Evolutionary conservation across 2,888 invertebrate genomes (phyloP), one percentile per base, ranked within the genome.

Genomic region (Tachystola acroxantha): DNA sequence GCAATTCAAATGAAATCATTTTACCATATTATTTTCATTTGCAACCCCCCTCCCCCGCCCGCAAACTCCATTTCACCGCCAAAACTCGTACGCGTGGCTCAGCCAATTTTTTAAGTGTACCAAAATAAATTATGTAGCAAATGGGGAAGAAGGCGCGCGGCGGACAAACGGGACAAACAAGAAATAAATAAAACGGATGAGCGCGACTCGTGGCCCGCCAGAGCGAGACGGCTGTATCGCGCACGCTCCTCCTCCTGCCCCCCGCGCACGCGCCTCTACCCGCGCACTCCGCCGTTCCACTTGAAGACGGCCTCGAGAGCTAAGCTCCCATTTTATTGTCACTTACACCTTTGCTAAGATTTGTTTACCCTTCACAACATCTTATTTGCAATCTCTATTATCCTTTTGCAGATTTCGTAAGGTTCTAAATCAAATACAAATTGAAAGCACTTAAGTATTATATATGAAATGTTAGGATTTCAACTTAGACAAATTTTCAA

Each of bases 301-400:
- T 80, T 74, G 68, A 84, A 84, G 86, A 84, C 82, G 85, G 78
- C 74, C 73, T 65, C 75, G 81, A 78, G 72, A 78, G 74, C 74
- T 80, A 80, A 82, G 77, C 78, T 79, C 66, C 76, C 80, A 65
- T 82, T 85, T 82, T 85, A 81, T 84, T 84, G 85, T 84, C 85
- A 84, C 84, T 84, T 84, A 85, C 75, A 82, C 81, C 82, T 71
- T 61, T 49, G 40, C 74, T 61, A 74, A 77, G 72, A 71, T 78
- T 78, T 73, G 68, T 77, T 77, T 72, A 63, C 66, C 48, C 48
- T 57, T 55, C 43, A 53, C 65, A 64, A 46, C 45, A 55, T 56
- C 49, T 56, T 46, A 45, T 45, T 51, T 43, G 45, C 52, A 53
- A 61, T 44, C 57, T 52, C 48, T 34, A 41, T 42, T 37, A 39